These are phyloP conservation scores for Larimichthys polyactis DNA, from an alignment of 2,113 vertebrate genomes.

Conservation along the genomic window DNA sequence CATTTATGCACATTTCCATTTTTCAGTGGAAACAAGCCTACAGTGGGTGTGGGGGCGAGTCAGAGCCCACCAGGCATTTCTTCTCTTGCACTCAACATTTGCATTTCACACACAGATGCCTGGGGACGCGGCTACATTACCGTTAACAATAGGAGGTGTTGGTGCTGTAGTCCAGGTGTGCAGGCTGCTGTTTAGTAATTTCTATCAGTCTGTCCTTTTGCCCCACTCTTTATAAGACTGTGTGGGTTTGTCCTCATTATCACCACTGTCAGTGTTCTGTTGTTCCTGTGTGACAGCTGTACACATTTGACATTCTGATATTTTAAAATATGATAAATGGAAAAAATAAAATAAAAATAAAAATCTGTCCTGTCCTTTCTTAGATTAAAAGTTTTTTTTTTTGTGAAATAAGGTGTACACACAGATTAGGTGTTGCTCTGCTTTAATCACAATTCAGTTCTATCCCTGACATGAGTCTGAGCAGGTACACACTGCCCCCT, in stretches of 20 bases:
- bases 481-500: conserved; percentile 55
- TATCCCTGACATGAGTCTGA: conserved; percentile 11
- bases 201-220: background rate
- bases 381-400: background rate
- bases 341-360: background rate
- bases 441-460: conserved; percentile 36
- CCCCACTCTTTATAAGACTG: background rate
- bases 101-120: conserved; percentile 29
- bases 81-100: conserved; percentile 24
- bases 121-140: conserved; percentile 6
- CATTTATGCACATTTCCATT: conserved; percentile 13
- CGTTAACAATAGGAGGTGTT: conserved; percentile 5
- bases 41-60: background rate
- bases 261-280: background rate
- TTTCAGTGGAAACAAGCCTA: background rate
- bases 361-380: conserved; percentile 4
- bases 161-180: conserved; percentile 1
- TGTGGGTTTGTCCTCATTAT: background rate
- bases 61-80: conserved; percentile 8
- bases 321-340: conserved; percentile 15
- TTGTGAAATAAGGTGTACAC: conserved; percentile 23
- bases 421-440: background rate
- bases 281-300: background rate
- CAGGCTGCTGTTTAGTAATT: background rate
- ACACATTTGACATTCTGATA: conserved; percentile 19